Evolutionary conservation across 1,140 invertebrate species (phyloP).

Genomic region (Dendrolimus punctatus): DNA sequence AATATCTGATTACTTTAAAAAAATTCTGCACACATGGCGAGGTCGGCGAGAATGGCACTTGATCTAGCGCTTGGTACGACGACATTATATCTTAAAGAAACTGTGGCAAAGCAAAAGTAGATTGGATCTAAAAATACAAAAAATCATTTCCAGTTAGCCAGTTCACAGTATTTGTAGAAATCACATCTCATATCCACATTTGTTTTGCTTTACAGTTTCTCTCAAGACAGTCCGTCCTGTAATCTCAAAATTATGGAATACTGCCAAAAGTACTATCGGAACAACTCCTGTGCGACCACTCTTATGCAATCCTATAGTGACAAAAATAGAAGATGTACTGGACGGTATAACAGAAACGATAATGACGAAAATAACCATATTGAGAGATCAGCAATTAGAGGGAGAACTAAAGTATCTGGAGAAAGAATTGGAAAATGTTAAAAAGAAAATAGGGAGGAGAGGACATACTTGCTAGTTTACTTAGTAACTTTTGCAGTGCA

Average conservation of each 20-base stretch:
- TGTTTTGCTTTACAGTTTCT: constrained; percentile 59
- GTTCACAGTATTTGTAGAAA: too few relatives aligned
- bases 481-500: too few relatives aligned
- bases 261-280: constrained; percentile 29
- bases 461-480: neutral
- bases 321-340: constrained; percentile 28
- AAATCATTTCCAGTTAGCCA: too few relatives aligned
- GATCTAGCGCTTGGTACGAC: constrained; percentile 42
- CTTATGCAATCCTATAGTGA: constrained; percentile 36
- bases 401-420: constrained; percentile 43
- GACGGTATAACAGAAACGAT: constrained; percentile 16
- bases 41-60: constrained; percentile 34
- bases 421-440: constrained; percentile 41
- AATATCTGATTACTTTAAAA: too few relatives aligned
- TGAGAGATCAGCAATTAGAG: constrained; percentile 35
- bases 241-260: constrained; percentile 34
- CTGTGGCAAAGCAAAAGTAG: constrained; percentile 45
- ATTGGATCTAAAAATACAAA: too few relatives aligned
- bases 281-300: constrained; percentile 34
- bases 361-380: constrained; percentile 21
- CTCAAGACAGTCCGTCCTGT: constrained; percentile 39
- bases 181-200: constrained; percentile 13
- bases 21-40: constrained; percentile 23
- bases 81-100: constrained; percentile 15
- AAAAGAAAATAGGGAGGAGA: constrained; percentile 21